Base-by-base conservation (phyloP, 2,113 vertebrate species). In the Sturnus vulgaris region DNA sequence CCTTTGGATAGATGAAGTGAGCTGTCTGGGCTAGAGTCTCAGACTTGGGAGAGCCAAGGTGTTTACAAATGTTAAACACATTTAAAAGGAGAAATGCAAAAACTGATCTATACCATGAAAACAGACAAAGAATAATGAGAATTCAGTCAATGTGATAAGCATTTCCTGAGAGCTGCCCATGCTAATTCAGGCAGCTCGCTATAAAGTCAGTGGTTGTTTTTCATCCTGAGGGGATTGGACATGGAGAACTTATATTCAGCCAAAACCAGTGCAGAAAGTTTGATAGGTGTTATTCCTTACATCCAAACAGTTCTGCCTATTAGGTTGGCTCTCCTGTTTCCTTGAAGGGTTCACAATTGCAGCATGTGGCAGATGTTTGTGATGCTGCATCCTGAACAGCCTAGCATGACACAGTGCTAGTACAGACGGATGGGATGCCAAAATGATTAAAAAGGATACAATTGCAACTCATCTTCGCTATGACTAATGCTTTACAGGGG, bases 151-250 rank as follows among this genome's bases (percentile, higher is more conserved):
- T 5, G 9, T 2, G 2, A 27, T 59, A 37, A 66, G 24, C 2
- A 21, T 81, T 86, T 88, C 25, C 33, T 33, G 11, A 71, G 44
- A 27, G 31, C 23, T 77, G 39, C 18, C 37, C 12, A 1, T 37
- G 53, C 24, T 81, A n/a, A 37, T 77, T 49, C 37, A 93, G 63
- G 37, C 4, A 1, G 22, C 49, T 80, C 0, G 0, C 18, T 61
- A 24, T 55, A 11, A 82, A 63, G 50, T 63, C 33, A 23, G 11
- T 49, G 31, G 8, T 23, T 11, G 8, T 21, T 72, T 77, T 80
- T 17, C 22, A 13, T 61, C 33, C 60, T 50, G 47, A 63, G 35
- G 23, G 46, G 12, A 13, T 24, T 28, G 14, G 28, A 15, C 11
- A 22, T 28, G 28, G 42, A 47, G 18, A 66, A 55, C 23, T n/a